Conservation (phyloP, 2,113 vertebrate species). For the Charadrius vociferus region DNA sequence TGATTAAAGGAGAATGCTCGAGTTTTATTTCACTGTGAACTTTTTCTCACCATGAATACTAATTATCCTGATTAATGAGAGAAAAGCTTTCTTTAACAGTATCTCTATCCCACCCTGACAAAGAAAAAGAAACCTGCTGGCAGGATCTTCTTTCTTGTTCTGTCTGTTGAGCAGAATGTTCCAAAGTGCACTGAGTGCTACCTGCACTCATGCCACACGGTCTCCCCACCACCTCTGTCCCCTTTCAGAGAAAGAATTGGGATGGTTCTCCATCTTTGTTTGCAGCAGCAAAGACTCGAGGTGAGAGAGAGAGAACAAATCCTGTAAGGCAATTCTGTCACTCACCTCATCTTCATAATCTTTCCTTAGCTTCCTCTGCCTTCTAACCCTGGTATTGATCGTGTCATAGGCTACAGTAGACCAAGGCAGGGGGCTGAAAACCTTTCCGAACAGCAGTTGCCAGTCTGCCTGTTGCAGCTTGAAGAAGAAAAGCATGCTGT, state of each 20-base stretch:
- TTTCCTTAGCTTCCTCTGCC: conserved; percentile 73
- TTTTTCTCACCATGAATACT: neutral
- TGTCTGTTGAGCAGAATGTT: neutral
- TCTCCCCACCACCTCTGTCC: neutral
- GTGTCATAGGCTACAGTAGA: conserved; percentile 78
- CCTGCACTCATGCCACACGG: fast-evolving
- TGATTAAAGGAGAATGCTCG: neutral
- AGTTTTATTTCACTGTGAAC: neutral
- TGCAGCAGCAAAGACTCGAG: conserved; percentile 68
- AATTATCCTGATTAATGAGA: neutral
- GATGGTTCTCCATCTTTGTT: conserved; percentile 56
- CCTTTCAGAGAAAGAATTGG: neutral
- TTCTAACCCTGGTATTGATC: conserved; percentile 81
- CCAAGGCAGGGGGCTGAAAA: conserved; percentile 83
- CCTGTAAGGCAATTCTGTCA: conserved; percentile 73
- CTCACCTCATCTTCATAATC: conserved; percentile 83
- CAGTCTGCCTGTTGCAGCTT: conserved; percentile 73
- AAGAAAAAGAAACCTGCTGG: neutral
- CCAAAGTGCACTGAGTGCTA: neutral
- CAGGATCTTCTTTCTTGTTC: neutral
- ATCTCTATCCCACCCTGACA: neutral
- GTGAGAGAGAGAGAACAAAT: conserved; percentile 77
- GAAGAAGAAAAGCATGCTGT: conserved; percentile 82
- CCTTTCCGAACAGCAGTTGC: conserved; percentile 73
- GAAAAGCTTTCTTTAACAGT: neutral